Base-by-base conservation (phyloP, 2,797 vertebrate species). In the Pitangus sulphuratus region DNA sequence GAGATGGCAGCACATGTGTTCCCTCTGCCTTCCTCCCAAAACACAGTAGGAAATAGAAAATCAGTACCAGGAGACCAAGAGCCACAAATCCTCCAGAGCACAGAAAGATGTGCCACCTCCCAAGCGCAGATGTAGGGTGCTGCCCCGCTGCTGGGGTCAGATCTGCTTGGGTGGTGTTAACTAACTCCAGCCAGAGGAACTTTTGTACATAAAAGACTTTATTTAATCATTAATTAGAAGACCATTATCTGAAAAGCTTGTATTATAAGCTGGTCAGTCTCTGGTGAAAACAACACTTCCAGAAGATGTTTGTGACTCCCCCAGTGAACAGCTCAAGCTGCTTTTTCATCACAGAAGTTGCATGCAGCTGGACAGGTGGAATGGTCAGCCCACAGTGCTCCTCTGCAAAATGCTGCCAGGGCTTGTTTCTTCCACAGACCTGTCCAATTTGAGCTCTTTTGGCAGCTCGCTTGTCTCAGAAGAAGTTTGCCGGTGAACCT, bases 51-150 rank as follows among this genome's bases (percentile, higher is more conserved):
- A 79, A 72, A 85, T 1, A 19, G n/a, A 85, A 76, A 44, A 90
- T n/a, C 30, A 58, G 24, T 35, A 44, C 15, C 45, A 66, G 51
- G 14, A 87, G 14, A 57, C 11, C 8, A 44, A 74, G 14, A 70
- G 18, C 2, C 26, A 54, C 47, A 83, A 84, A 40, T 31, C 9
- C 33, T 37, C 31, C 8, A 8, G 4, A 54, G 65, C 18, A n/a
- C 31, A 48, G 25, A 44, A 61, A 37, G 18, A 39, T 2, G 0
- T 18, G 33, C 20, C 13, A 15, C 28, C 35, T 68, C 30, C 6
- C 1, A 8, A 74, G 18, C 0, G 6, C 12, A 50, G 1, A 2
- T 0, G 8, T 12, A 35, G 37, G 45, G 45, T 11, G 37, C 50
- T 82, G 44, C 28, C 48, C 15, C 4, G 15, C 20, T 50, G 30